Percentiles rank a stretch among this genome's conserved stretches.
Evolutionary conservation across 2,888 invertebrate genomes (phyloP).

Genomic region (Oscheius sp.): DNA sequence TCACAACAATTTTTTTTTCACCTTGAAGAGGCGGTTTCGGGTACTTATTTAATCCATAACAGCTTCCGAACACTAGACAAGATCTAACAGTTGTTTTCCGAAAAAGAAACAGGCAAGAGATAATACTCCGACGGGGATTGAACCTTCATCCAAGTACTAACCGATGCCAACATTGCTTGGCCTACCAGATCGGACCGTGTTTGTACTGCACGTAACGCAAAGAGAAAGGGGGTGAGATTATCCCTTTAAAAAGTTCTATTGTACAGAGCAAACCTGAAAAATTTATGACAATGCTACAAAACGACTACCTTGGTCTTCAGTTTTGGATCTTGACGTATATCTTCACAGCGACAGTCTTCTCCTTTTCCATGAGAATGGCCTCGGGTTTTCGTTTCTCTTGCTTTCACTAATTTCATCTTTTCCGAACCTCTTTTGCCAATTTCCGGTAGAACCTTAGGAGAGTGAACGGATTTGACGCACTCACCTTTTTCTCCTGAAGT

Average conservation of each 20-base stretch:
- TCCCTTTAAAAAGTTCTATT: neutral
- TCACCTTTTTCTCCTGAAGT: conserved; percentile 39
- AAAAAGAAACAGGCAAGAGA: too few relatives aligned
- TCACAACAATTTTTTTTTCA: too few relatives aligned
- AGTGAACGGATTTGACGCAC: neutral
- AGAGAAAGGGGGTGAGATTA: too few relatives aligned
- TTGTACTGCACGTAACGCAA: too few relatives aligned
- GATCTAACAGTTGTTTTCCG: too few relatives aligned
- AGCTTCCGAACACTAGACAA: too few relatives aligned
- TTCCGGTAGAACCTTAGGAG: conserved; percentile 10
- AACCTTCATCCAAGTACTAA: too few relatives aligned
- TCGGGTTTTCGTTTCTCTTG: neutral
- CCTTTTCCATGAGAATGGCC: conserved; percentile 15
- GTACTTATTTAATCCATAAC: too few relatives aligned
- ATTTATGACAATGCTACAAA: neutral
- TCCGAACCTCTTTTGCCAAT: conserved; percentile 5
- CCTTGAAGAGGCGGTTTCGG: too few relatives aligned
- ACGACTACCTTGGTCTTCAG: conserved; percentile 57
- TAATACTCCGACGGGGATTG: too few relatives aligned
- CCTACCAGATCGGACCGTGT: too few relatives aligned
- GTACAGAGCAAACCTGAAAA: conserved; percentile 36
- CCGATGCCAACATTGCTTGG: too few relatives aligned
- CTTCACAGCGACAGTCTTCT: conserved; percentile 52
- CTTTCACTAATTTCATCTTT: conserved; percentile 25
- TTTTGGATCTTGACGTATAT: conserved; percentile 51